Percentiles rank a stretch among this genome's conserved stretches.
These are phyloP conservation scores for Amaurobius ferox DNA, from an alignment of 2,888 invertebrate species.

Conservation along the genomic window DNA sequence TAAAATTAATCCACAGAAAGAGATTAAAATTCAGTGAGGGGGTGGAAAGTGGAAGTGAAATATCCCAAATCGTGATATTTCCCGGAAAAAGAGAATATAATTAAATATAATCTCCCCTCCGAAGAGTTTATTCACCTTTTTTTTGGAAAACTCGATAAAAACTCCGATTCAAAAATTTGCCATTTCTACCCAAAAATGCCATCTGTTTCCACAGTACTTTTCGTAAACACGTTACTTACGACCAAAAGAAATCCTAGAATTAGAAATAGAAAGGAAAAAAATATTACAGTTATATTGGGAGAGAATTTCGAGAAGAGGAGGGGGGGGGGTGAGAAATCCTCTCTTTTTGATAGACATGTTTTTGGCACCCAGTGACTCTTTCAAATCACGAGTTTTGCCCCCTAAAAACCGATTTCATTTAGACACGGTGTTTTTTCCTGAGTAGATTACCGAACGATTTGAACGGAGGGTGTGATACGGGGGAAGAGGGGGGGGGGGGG, in stretches of 20 bases:
- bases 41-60: neutral
- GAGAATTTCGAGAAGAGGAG: neutral
- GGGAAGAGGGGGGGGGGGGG: neutral
- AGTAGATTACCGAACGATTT: slow-evolving; percentile 18
- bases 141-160: neutral
- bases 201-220: slow-evolving; percentile 36
- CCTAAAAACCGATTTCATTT: slow-evolving; percentile 68
- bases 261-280: neutral
- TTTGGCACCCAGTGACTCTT: slow-evolving; percentile 58
- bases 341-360: slow-evolving; percentile 52
- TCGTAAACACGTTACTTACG: slow-evolving; percentile 38
- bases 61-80: neutral
- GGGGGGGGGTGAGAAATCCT: neutral
- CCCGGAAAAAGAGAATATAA: neutral
- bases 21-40: neutral
- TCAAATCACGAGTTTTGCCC: slow-evolving; percentile 17
- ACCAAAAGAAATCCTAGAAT: slow-evolving; percentile 13
- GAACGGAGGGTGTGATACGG: slow-evolving; percentile 4
- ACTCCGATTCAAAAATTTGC: slow-evolving; percentile 5
- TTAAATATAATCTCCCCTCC: slow-evolving; percentile 1
- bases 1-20: slow-evolving; percentile 9
- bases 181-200: slow-evolving; percentile 26
- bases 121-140: slow-evolving; percentile 11
- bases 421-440: slow-evolving; percentile 57
- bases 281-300: slow-evolving; percentile 19